Evolutionary conservation across 2,888 invertebrate genomes (phyloP).

Genomic region (Andricus curvator): DNA sequence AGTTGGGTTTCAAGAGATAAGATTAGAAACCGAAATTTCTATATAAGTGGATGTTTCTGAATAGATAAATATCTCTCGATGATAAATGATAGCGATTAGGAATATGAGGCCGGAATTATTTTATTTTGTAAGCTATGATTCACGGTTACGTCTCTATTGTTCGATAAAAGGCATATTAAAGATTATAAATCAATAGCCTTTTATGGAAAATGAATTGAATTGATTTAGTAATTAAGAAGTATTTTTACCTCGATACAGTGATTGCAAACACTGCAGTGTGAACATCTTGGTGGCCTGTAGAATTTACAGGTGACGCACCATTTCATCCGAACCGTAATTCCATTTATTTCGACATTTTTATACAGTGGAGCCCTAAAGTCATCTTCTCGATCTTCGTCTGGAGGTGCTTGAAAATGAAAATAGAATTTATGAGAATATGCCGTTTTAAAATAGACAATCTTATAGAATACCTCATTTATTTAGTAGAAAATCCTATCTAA

Average conservation of each 20-base stretch:
- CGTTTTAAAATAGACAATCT: too few relatives aligned
- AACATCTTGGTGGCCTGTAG: conserved; percentile 99
- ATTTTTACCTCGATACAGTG: conserved; percentile 94
- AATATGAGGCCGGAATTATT: background rate
- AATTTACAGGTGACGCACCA: conserved; percentile 99
- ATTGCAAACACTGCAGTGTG: conserved; percentile 99
- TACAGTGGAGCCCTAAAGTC: conserved; percentile 98
- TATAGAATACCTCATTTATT: background rate
- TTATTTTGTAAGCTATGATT: background rate
- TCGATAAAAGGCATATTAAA: background rate
- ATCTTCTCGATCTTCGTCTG: conserved; percentile 98
- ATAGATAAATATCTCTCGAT: conserved; percentile 4
- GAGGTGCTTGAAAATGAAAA: conserved; percentile 85
- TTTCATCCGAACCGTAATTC: conserved; percentile 99
- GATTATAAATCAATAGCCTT: background rate
- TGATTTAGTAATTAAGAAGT: background rate
- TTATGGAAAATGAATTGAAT: background rate
- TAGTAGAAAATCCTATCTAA: background rate
- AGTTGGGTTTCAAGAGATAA: conserved; percentile 11
- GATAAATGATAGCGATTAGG: conserved; percentile 43
- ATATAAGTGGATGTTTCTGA: conserved; percentile 4
- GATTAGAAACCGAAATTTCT: background rate
- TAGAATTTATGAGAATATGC: background rate
- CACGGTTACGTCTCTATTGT: background rate
- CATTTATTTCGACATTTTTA: conserved; percentile 98